Evolutionary conservation across 2,888 invertebrate genomes (phyloP).

Genomic region (Parapristionchus giblindavisi): DNA sequence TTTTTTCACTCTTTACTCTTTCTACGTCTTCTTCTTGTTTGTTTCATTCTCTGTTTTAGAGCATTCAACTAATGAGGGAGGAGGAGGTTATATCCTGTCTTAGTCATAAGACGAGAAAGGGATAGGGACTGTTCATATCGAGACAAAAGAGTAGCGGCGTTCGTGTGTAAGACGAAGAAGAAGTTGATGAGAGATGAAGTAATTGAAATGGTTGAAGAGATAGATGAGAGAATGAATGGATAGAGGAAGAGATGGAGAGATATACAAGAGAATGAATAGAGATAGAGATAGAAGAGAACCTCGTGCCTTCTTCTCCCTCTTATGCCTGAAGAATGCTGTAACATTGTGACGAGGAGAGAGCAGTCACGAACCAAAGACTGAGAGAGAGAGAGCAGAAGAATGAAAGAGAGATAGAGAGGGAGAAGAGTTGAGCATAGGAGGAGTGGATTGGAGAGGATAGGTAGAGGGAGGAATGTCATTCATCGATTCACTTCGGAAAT

Average conservation of each 20-base stretch:
- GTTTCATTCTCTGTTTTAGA: no score
- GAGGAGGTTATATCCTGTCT: no score
- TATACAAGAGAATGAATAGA: no score
- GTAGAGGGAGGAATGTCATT: background rate
- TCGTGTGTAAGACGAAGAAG: conserved; percentile 6
- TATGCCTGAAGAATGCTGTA: background rate
- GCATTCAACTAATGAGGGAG: no score
- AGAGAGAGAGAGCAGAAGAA: conserved; percentile 21
- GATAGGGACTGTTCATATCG: no score
- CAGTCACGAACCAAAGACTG: background rate
- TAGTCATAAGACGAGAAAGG: no score
- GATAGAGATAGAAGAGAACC: background rate
- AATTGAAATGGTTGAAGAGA: background rate
- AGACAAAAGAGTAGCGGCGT: background rate
- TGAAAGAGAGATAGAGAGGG: conserved; percentile 32
- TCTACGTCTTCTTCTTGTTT: no score
- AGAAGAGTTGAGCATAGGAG: conserved; percentile 19
- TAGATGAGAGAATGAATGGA: background rate
- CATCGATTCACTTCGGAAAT: background rate
- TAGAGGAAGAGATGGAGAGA: background rate
- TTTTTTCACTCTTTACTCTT: no score
- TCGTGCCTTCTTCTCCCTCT: background rate
- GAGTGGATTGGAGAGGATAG: conserved; percentile 27
- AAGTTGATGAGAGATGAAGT: conserved; percentile 13
- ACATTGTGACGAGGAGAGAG: background rate